These are phyloP conservation scores for Acleris sparsana DNA, from an alignment of 2,888 invertebrate species.

Conservation along the genomic window DNA sequence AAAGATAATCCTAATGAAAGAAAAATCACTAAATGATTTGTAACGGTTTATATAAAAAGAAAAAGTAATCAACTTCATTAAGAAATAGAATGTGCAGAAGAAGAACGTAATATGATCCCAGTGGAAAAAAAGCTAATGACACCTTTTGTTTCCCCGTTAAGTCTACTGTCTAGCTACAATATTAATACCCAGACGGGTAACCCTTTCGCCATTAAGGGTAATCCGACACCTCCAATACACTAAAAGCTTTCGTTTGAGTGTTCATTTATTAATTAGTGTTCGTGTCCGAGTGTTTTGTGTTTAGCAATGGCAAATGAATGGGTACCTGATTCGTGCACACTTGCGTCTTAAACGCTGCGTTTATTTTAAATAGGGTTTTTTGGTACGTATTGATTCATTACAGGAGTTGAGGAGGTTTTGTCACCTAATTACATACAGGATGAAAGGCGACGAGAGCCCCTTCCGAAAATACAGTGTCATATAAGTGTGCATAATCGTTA, in stretches of 20 bases:
- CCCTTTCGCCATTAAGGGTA: slow-evolving; percentile 66
- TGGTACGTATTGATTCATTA: not conserved
- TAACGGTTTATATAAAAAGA: too few species aligned
- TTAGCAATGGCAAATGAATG: slow-evolving; percentile 43
- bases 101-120: not conserved
- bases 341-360: slow-evolving; percentile 34
- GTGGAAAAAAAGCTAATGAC: slow-evolving; percentile 14
- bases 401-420: too few species aligned
- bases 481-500: too few species aligned
- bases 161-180: slow-evolving; percentile 41
- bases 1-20: too few species aligned
- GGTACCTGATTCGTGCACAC: slow-evolving; percentile 40
- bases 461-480: too few species aligned
- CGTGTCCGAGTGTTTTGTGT: slow-evolving; percentile 48
- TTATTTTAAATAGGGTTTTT: not conserved
- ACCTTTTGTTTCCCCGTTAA: slow-evolving; percentile 40
- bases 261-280: slow-evolving; percentile 60
- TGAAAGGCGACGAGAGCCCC: too few species aligned
- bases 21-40: too few species aligned
- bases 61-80: not conserved
- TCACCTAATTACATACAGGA: too few species aligned
- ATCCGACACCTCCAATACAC: slow-evolving; percentile 60
- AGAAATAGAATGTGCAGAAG: not conserved
- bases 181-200: slow-evolving; percentile 41
- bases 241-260: slow-evolving; percentile 54